A percentile compares a stretch with the other conserved stretches of the same genome.
Conservation (phyloP, 2,113 vertebrate genomes). For the Otolemur garnettii region DNA sequence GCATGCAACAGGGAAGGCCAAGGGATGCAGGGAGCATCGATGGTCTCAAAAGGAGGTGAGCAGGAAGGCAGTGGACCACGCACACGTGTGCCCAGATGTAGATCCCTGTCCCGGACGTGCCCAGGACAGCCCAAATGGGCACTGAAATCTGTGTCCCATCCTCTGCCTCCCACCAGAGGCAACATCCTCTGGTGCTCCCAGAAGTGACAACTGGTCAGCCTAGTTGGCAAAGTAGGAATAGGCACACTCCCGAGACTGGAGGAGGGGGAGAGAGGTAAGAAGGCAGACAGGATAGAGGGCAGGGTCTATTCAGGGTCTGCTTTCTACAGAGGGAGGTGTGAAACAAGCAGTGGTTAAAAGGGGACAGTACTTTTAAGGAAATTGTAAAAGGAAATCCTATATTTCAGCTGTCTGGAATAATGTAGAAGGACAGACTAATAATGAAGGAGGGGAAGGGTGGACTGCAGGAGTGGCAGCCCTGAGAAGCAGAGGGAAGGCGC, state of each 20-base stretch:
- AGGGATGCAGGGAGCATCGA: background rate
- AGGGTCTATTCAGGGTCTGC: background rate
- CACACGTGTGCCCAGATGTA: background rate
- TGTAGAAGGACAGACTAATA: background rate
- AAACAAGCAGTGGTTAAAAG: fast-evolving
- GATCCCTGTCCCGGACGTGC: background rate
- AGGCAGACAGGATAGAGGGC: fast-evolving
- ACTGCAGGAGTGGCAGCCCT: background rate
- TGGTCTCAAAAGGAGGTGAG: background rate
- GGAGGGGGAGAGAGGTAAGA: too few species aligned
- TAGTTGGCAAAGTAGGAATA: background rate
- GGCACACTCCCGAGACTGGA: fast-evolving
- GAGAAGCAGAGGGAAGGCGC: background rate
- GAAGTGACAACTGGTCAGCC: background rate
- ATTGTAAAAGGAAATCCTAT: background rate
- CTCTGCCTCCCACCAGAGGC: too few species aligned
- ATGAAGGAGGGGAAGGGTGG: background rate
- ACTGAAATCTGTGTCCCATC: background rate
- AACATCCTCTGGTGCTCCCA: background rate
- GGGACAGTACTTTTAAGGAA: background rate
- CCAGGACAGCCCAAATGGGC: background rate
- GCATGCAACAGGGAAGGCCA: fast-evolving
- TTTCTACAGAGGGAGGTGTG: background rate
- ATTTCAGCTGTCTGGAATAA: background rate
- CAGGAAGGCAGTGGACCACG: fast-evolving